Evolutionary conservation across 2,888 invertebrate genomes (phyloP).

Genomic region (Sturmia bella): DNA sequence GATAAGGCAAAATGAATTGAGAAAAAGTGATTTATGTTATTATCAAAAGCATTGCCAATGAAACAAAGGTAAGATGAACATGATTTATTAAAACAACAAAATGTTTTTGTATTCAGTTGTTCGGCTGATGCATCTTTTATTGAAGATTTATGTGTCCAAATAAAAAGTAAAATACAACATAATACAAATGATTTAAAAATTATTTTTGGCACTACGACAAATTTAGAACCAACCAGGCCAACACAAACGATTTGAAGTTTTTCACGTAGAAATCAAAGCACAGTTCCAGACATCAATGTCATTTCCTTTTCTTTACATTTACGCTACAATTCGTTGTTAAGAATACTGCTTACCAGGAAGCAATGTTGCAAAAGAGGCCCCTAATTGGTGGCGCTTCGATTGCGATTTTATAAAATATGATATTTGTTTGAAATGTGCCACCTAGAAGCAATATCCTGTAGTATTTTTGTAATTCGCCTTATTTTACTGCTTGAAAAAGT

Average conservation of each 20-base stretch:
- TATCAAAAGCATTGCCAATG: constrained; percentile 66
- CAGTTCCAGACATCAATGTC: neutral
- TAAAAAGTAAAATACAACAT: neutral
- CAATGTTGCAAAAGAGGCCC: too few relatives aligned
- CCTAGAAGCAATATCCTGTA: too few relatives aligned
- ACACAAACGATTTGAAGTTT: neutral
- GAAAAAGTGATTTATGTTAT: constrained; percentile 64
- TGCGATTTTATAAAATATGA: too few relatives aligned
- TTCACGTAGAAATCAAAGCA: constrained; percentile 1
- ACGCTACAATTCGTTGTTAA: too few relatives aligned
- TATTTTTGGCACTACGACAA: constrained; percentile 58
- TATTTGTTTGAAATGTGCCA: too few relatives aligned
- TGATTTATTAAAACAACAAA: constrained; percentile 62
- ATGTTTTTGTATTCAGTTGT: constrained; percentile 27
- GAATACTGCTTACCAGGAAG: too few relatives aligned
- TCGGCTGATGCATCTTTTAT: constrained; percentile 36
- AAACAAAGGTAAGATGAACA: constrained; percentile 57
- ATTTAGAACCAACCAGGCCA: constrained; percentile 5
- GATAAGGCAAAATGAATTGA: constrained; percentile 19
- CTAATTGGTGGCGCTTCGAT: too few relatives aligned
- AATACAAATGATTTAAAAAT: constrained; percentile 59
- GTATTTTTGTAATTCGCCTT: too few relatives aligned
- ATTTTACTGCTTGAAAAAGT: too few relatives aligned
- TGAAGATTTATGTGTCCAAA: constrained; percentile 58
- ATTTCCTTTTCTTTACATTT: too few relatives aligned